These are phyloP conservation scores for Marisa cornuarietis DNA, from an alignment of 1,140 invertebrate genomes.

Conservation along the genomic window DNA sequence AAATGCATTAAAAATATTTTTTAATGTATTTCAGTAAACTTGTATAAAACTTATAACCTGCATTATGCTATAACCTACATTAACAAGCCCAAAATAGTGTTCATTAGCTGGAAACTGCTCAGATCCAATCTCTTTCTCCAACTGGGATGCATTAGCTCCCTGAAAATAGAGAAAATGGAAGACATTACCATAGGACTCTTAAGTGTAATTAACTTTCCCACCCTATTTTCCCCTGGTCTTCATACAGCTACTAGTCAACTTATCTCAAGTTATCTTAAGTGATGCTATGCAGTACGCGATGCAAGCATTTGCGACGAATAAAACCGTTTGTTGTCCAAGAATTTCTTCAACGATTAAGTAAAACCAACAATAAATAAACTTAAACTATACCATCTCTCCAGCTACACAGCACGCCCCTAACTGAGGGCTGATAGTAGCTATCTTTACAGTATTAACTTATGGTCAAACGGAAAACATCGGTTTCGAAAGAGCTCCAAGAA, in stretches of 20 bases:
- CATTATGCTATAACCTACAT: slow-evolving; percentile 76
- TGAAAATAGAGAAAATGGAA: slow-evolving; percentile 38
- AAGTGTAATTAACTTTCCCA: too few species aligned
- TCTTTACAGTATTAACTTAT: slow-evolving; percentile 22
- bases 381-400: slow-evolving; percentile 36
- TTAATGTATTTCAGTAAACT: too few species aligned
- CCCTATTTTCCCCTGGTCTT: too few species aligned
- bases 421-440: slow-evolving; percentile 35
- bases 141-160: slow-evolving; percentile 97
- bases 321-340: too few species aligned
- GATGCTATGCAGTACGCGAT: too few species aligned
- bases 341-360: neutral
- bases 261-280: too few species aligned
- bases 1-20: too few species aligned
- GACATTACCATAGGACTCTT: too few species aligned
- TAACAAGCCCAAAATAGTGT: slow-evolving; percentile 98
- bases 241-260: too few species aligned
- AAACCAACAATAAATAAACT: neutral
- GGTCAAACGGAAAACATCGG: slow-evolving; percentile 13
- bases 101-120: slow-evolving; percentile 98
- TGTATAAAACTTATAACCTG: too few species aligned
- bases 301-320: too few species aligned
- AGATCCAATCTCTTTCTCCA: slow-evolving; percentile 97
- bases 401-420: slow-evolving; percentile 41
- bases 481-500: slow-evolving; percentile 12